Base-by-base conservation (phyloP, 2,797 vertebrate genomes). In the Alouatta caraya region DNA sequence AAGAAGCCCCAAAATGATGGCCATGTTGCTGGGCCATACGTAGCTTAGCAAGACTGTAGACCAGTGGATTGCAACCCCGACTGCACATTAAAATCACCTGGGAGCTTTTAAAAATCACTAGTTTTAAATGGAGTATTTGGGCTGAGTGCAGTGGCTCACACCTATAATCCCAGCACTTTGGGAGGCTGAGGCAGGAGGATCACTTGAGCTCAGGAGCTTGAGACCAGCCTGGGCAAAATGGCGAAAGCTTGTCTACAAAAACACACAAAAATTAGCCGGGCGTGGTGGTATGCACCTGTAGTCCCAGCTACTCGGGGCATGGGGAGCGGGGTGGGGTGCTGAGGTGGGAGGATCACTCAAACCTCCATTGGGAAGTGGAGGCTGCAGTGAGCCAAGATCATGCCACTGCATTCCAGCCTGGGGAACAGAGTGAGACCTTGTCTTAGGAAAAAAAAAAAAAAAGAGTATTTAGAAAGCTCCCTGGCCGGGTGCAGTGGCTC, bases 401-500 rank as follows among this genome's bases (percentile, higher is more conserved):
- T n/a, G 33, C 33, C 64, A 67, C 64, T n/a, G 64, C 30, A 67
- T 4, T 67, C 15, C 33, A 67, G 64, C 64, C 33, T n/a, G 15
- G 33, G n/a, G 64, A 33, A 67, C 64, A 67, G 33, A 67, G 8
- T 33, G 33, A 67, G 64, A 67, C 33, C 15, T 15, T 67, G 15
- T 67, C 64, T 19, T 19, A 2, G 15, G 15, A 8, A 44, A 33
- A 37, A 37, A 37, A 37, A 28, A 1, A 17, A 67, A 59, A 88
- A 61, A 11, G 12, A 50, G 2, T 50, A 6, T 72, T 82, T 57
- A 14, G n/a, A 73, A 59, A 79, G 39, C 44, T 83, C 64, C 64
- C 22, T 3, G 22, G 21, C 8, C 1, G 8, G 21, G 52, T 55
- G 3, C 2, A 0, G 52, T 55, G 52, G 52, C 52, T 55, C 52